Evolutionary conservation across 1,140 invertebrate species (phyloP).

Genomic region (Hirudo medicinalis): DNA sequence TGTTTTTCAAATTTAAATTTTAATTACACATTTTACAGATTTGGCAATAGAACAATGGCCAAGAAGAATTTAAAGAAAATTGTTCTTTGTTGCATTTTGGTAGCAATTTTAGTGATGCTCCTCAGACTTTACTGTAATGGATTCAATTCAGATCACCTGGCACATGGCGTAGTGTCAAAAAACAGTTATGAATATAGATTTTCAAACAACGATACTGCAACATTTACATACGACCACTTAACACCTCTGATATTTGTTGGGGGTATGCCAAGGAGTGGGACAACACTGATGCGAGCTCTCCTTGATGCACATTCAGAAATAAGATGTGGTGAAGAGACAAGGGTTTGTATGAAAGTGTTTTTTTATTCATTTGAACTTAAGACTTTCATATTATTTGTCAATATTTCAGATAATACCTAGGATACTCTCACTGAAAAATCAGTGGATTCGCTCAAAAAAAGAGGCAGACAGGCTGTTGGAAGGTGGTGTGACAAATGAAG

Average conservation of each 20-base stretch:
- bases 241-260: constrained; percentile 91
- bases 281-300: constrained; percentile 89
- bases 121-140: too few relatives aligned
- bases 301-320: constrained; percentile 90
- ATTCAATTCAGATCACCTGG: too few relatives aligned
- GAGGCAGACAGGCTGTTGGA: constrained; percentile 59
- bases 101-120: too few relatives aligned
- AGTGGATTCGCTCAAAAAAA: constrained; percentile 23
- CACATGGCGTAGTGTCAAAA: too few relatives aligned
- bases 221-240: constrained; percentile 47
- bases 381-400: neutral
- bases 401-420: constrained; percentile 58
- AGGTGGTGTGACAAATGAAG: constrained; percentile 77
- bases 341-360: constrained; percentile 33
- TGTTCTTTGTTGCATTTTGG: too few relatives aligned
- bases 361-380: too few relatives aligned
- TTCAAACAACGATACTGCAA: neutral
- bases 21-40: too few relatives aligned
- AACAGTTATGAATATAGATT: neutral
- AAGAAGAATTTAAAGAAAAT: too few relatives aligned
- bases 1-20: too few relatives aligned
- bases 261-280: constrained; percentile 83
- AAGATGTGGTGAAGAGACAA: constrained; percentile 90
- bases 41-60: too few relatives aligned
- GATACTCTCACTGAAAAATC: constrained; percentile 22